Percentiles rank a stretch among this genome's conserved stretches.
These are phyloP conservation scores for Rhodophaea formosa DNA, from an alignment of 2,888 invertebrate species.

Conservation along the genomic window DNA sequence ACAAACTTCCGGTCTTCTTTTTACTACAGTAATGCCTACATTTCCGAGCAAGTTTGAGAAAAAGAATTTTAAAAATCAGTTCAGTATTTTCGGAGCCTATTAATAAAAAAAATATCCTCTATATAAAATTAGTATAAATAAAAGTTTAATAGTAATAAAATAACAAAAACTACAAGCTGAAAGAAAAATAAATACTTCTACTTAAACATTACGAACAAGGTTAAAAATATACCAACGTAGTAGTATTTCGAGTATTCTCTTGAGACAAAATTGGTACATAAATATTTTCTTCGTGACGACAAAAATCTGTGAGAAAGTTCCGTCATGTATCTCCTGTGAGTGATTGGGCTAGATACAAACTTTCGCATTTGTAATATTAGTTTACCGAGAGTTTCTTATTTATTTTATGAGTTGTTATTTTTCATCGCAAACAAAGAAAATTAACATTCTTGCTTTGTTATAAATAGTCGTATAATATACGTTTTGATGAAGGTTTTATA, in stretches of 20 bases:
- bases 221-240: neutral
- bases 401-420: constrained; percentile 1
- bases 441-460: neutral
- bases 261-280: neutral
- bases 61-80: no score
- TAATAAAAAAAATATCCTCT: no score
- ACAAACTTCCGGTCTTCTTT: no score
- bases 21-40: no score
- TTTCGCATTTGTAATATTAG: constrained; percentile 5
- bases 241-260: neutral
- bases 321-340: constrained; percentile 10
- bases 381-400: constrained; percentile 5
- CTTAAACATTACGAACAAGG: neutral
- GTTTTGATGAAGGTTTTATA: no score
- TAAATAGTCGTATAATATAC: no score
- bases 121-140: no score
- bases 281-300: constrained; percentile 7
- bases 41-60: no score
- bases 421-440: neutral
- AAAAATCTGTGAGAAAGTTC: constrained; percentile 5
- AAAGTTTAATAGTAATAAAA: no score
- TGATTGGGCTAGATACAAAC: constrained; percentile 9
- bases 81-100: no score
- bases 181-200: no score
- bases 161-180: no score